Conservation (phyloP, 2,113 vertebrate genomes). For the Microcebus tavaratra region DNA sequence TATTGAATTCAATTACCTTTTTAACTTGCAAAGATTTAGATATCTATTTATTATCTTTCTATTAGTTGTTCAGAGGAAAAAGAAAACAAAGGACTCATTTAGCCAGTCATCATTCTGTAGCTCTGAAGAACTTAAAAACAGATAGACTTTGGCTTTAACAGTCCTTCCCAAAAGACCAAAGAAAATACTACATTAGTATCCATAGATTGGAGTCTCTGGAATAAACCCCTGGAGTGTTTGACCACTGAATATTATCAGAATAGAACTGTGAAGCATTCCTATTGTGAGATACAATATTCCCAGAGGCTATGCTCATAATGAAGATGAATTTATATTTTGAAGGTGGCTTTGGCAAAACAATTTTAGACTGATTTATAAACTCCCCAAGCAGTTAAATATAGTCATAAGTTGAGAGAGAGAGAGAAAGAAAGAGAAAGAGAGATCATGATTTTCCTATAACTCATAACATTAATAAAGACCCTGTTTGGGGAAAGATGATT, state of each 20-base stretch:
- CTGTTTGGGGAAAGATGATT: background rate
- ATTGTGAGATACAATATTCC: background rate
- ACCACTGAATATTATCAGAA: background rate
- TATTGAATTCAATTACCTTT: background rate
- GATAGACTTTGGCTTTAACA: background rate
- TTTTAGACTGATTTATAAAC: background rate
- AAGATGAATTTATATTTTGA: conserved; percentile 36
- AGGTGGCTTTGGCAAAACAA: conserved; percentile 38
- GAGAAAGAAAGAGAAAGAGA: background rate
- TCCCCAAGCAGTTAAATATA: background rate
- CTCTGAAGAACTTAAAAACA: conserved; percentile 38
- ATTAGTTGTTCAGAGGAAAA: background rate
- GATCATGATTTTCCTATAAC: background rate
- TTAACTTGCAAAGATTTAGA: background rate
- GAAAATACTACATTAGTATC: background rate
- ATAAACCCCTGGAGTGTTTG: background rate
- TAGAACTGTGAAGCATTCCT: background rate
- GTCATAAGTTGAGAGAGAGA: background rate
- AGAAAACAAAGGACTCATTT: conserved; percentile 7
- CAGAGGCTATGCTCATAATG: background rate
- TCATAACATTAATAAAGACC: conserved; percentile 18
- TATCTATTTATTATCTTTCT: conserved; percentile 17
- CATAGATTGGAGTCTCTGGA: background rate
- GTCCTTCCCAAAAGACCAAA: background rate
- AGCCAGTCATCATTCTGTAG: background rate